phyloP scores from a whole-genome alignment of 2,888 invertebrate genomes.

The Drepanosiphum platanoidis region DNA sequence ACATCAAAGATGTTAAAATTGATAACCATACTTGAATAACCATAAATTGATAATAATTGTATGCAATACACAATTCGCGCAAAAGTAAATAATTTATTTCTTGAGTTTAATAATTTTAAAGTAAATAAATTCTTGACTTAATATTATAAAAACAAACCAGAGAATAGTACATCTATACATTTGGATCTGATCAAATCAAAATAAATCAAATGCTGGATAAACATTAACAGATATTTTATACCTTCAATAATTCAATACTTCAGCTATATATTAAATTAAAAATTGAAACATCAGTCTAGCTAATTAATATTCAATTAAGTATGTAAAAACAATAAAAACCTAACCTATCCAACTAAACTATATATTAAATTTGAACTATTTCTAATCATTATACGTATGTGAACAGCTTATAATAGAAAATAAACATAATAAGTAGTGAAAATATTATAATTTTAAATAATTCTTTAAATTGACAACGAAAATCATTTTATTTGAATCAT shows the following conservation, averaged over 20 bases:
- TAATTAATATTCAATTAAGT: not conserved
- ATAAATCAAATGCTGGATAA: not conserved
- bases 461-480: no score
- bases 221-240: no score
- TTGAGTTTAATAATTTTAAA: not conserved
- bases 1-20: not conserved
- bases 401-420: no score
- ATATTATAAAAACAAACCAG: not conserved
- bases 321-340: no score
- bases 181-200: not conserved
- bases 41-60: not conserved
- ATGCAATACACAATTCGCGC: not conserved
- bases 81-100: not conserved
- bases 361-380: no score
- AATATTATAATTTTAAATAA: no score
- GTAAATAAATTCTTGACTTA: not conserved
- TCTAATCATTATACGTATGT: no score
- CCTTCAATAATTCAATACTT: no score
- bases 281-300: conserved; percentile 2
- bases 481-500: no score
- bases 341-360: no score
- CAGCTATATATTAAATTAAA: not conserved
- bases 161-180: not conserved
- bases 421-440: no score
- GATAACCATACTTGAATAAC: not conserved